phyloP scores from a whole-genome alignment of 2,113 vertebrate genomes.

The Halichoeres trimaculatus region DNA sequence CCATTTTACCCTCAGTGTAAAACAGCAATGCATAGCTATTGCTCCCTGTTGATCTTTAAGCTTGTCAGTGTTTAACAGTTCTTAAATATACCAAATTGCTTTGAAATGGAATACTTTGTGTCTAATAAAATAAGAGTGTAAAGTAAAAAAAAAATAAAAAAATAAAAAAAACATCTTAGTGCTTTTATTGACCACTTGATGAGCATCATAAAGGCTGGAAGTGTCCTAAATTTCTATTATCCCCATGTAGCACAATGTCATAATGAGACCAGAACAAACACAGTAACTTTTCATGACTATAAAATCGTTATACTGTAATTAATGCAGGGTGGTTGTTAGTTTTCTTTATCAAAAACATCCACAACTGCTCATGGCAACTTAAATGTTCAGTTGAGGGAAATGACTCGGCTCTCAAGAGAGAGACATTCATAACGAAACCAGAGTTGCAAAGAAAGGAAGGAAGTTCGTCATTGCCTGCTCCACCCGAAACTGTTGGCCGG shows the following conservation, averaged over 20 bases:
- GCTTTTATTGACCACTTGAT: neutral
- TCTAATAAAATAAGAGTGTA: too few species aligned
- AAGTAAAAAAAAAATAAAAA: too few species aligned
- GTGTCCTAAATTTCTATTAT: neutral
- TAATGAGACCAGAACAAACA: too few species aligned
- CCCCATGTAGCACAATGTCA: neutral
- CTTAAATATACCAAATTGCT: too few species aligned
- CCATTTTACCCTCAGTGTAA: neutral
- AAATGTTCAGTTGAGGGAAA: neutral
- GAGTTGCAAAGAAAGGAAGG: constrained; percentile 73
- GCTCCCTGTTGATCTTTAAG: neutral
- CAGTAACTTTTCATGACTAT: too few species aligned
- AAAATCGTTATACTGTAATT: too few species aligned
- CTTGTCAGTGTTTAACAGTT: neutral
- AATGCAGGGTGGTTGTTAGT: neutral
- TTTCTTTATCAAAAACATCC: neutral
- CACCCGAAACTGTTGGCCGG: constrained; percentile 53
- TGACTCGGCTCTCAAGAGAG: constrained; percentile 7
- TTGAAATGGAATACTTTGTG: too few species aligned
- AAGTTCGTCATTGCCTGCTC: constrained; percentile 74
- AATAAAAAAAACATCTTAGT: neutral
- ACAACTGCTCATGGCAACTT: neutral
- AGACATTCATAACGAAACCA: constrained; percentile 27
- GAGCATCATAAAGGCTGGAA: neutral
- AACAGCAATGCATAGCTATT: neutral